Base-by-base conservation (phyloP, 2,797 vertebrate genomes). In the Chelonia mydas region DNA sequence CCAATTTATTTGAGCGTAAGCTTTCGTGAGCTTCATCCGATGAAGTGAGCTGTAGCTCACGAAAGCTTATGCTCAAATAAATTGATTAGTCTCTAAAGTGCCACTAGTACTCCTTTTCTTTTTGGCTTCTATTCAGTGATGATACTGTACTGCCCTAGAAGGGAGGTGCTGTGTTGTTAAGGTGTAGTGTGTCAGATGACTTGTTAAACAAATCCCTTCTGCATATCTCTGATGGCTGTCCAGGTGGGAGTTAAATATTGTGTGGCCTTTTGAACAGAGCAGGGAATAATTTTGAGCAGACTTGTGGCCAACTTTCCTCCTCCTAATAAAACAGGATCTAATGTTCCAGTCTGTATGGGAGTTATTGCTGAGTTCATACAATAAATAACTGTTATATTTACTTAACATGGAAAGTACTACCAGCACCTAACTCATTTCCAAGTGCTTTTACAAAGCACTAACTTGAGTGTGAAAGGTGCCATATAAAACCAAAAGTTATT, bases 161-260 rank as follows among this genome's bases (percentile, higher is more conserved):
- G 59, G 80, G 61, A 83, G 82, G 51, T 0, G 0, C 41, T 45
- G 37, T 27, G 37, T 45, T 45, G 27, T 15, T 49, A 37, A 76
- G 72, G 37, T 25, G 23, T 2, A 83, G 53, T 21, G 16, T 51
- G 13, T 54, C 72, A 84, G 47, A 88, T 76, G 83, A 88, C 41
- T 6, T 78, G 90, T 76, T 87, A 91, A 54, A 51, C 31, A 57
- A 61, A 78, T 83, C 41, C 74, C 51, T 90, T 90, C 87, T 76
- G 61, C 47, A 77, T 61, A 53, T 77, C 93, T 90, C 68, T 87
- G 31, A 12, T 41, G 55, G 61, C n/a, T 21, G 2, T 68, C 81
- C 45, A 31, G 31, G 37, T 83, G 6, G 15, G 16, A 74, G 49
- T 65, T 89, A 45, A 84, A 51, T n/a, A 50, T 16, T 25, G 15